These are phyloP conservation scores for Eutrigla gurnardus DNA, from an alignment of 2,797 vertebrate species.

Conservation along the genomic window DNA sequence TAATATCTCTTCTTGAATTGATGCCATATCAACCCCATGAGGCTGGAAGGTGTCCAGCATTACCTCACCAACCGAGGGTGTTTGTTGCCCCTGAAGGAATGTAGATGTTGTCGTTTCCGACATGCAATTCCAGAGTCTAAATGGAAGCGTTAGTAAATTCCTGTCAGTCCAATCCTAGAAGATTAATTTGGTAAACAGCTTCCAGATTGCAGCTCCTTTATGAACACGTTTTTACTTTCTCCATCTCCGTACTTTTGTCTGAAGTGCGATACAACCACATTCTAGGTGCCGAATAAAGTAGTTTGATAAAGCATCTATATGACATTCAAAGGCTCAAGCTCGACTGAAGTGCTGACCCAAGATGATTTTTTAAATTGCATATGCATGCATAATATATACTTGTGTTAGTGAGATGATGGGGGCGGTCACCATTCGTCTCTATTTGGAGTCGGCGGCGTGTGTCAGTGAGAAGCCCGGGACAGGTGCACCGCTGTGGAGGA, in stretches of 20 bases:
- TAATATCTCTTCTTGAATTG: slow-evolving; percentile 31
- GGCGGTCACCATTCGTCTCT: slow-evolving; percentile 23
- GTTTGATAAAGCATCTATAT: not conserved
- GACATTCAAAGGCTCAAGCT: not conserved
- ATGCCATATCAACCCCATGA: slow-evolving; percentile 34
- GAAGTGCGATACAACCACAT: not conserved
- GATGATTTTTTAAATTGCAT: not conserved
- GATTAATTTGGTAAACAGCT: slow-evolving; percentile 6
- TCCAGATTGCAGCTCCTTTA: not conserved
- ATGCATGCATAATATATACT: not conserved
- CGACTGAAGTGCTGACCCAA: not conserved
- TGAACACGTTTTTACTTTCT: not conserved
- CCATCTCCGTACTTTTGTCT: not conserved
- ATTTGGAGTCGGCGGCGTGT: slow-evolving; percentile 27
- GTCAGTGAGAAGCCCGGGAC: slow-evolving; percentile 55
- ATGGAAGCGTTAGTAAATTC: slow-evolving; percentile 13
- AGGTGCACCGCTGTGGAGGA: slow-evolving; percentile 48
- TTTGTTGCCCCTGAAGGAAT: slow-evolving; percentile 10
- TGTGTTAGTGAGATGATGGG: slow-evolving; percentile 3
- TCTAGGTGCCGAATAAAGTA: not conserved
- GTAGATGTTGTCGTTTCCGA: slow-evolving; percentile 15
- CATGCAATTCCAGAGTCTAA: not conserved
- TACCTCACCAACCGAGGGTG: slow-evolving; percentile 41
- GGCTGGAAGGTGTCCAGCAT: slow-evolving; percentile 30
- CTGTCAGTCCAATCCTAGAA: not conserved